These are phyloP conservation scores for Threskiornis aethiopicus DNA, from an alignment of 2,797 vertebrate species.

Conservation along the genomic window DNA sequence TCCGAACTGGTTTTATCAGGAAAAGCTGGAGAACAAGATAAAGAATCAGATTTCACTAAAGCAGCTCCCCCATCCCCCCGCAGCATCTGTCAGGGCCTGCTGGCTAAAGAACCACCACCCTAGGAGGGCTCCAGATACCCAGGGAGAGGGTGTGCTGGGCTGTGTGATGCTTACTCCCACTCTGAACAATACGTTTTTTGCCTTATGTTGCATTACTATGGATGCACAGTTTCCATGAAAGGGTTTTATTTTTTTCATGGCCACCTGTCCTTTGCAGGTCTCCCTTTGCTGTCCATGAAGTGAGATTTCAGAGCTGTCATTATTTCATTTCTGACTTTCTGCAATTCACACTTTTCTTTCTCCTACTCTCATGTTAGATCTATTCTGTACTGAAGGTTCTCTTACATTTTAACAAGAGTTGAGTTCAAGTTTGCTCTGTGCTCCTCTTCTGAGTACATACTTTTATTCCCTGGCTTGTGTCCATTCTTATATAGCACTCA, in stretches of 20 bases:
- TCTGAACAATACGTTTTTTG: conserved; percentile 24
- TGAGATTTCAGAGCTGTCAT: not conserved
- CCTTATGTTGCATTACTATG: conserved; percentile 36
- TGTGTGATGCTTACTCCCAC: not conserved
- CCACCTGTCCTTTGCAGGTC: conserved; percentile 29
- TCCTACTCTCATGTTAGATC: not conserved
- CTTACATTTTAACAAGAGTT: not conserved
- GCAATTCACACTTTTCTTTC: not conserved
- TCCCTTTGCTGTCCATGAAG: not conserved
- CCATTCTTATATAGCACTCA: not conserved
- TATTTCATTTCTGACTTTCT: not conserved
- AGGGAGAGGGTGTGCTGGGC: conserved; percentile 40
- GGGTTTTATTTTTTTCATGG: not conserved
- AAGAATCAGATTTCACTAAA: conserved; percentile 56
- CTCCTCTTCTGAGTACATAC: not conserved
- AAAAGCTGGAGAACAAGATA: conserved; percentile 58
- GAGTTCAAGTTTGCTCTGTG: not conserved
- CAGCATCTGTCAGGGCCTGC: conserved; percentile 61
- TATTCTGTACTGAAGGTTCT: not conserved
- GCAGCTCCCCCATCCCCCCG: not conserved
- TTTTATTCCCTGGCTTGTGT: not conserved
- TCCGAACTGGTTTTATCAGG: conserved; percentile 62
- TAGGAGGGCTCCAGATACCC: not conserved
- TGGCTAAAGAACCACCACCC: not conserved
- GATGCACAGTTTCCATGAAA: not conserved